Evolutionary conservation across 2,797 vertebrate species (phyloP), one percentile per base, ranked within the genome.

Genomic region (Xenops minutus): DNA sequence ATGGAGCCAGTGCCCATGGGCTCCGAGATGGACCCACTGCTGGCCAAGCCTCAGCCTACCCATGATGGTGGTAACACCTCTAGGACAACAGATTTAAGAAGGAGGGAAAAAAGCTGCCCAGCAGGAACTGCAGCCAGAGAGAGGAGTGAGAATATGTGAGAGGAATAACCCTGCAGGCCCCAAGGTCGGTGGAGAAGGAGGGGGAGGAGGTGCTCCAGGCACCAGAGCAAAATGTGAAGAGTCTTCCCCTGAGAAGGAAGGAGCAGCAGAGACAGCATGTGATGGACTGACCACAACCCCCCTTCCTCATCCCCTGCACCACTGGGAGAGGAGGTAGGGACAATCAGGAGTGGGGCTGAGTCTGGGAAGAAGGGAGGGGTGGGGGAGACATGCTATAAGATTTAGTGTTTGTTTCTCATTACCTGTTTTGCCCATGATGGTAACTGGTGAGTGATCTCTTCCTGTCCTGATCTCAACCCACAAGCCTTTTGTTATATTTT

Each of bases 21-120:
- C 51, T 79, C 39, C 3, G 6, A 32, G n/a, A 26, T 1, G 1
- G 62, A 26, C 62, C 41, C 2, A 15, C 51, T 1, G 11, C 41
- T 27, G 41, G 34, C 41, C 10, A 22, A 32, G 51, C 29, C 17
- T 0, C 3, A 46, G 62, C 29, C 18, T 7, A 2, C 10, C 29
- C 55, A 12, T 1, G 9, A 16, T 2, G 2, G 14, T 17, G 14
- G 29, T 32, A 56, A 34, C 5, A 8, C 34, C 18, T 44, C 39
- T 32, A 21, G 49, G 16, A 21, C 9, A 44, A 44, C 21, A 24
- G 12, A 34, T 30, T 64, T 44, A 30, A 36, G 20, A 32, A 62
- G 14, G 3, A 18, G 27, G 10, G 21, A n/a, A 10, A 27, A n/a
- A 62, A 20, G n/a, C 30, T 32, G 18, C 13, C 11, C 7, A 39